Percentiles rank a stretch among this genome's conserved stretches.
phyloP scores from a whole-genome alignment of 2,888 invertebrate genomes.

The Gymnocheta viridis region DNA sequence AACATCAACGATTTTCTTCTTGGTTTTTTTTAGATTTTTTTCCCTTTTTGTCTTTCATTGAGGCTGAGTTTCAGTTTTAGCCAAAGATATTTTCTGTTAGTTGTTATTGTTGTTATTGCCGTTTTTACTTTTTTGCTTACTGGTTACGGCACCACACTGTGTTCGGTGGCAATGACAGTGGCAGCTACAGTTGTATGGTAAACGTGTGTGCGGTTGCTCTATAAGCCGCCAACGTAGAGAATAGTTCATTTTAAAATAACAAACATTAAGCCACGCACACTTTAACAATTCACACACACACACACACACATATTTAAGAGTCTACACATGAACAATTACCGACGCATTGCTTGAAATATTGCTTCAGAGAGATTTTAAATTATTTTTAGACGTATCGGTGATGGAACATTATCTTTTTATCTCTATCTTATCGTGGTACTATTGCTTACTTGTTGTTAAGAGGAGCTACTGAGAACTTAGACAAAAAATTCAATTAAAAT shows the following conservation, averaged over 20 bases:
- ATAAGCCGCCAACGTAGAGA: slow-evolving; percentile 75
- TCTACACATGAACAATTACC: neutral
- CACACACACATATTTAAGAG: slow-evolving; percentile 51
- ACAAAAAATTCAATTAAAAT: too few relatives aligned
- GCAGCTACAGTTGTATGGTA: slow-evolving; percentile 80
- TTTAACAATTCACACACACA: slow-evolving; percentile 55
- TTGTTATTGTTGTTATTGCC: slow-evolving; percentile 31
- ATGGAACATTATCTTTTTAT: neutral
- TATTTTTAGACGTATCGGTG: slow-evolving; percentile 28
- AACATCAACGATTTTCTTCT: slow-evolving; percentile 36
- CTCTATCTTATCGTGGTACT: neutral
- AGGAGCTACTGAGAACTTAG: too few relatives aligned
- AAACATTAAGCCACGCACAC: slow-evolving; percentile 63
- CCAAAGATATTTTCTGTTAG: slow-evolving; percentile 51
- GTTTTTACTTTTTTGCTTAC: slow-evolving; percentile 24
- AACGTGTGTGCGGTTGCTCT: slow-evolving; percentile 71
- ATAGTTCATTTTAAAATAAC: slow-evolving; percentile 58
- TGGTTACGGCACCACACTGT: slow-evolving; percentile 81
- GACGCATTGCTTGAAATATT: slow-evolving; percentile 14
- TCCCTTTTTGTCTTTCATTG: slow-evolving; percentile 52
- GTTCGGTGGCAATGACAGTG: slow-evolving; percentile 82
- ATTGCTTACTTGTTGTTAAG: too few relatives aligned
- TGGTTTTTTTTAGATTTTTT: slow-evolving; percentile 35
- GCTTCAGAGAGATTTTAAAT: slow-evolving; percentile 28
- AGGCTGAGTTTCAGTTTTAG: slow-evolving; percentile 44